Evolutionary conservation across 2,888 invertebrate species (phyloP), one percentile per base, ranked within the genome.

Genomic region (Strigamia maritima): DNA sequence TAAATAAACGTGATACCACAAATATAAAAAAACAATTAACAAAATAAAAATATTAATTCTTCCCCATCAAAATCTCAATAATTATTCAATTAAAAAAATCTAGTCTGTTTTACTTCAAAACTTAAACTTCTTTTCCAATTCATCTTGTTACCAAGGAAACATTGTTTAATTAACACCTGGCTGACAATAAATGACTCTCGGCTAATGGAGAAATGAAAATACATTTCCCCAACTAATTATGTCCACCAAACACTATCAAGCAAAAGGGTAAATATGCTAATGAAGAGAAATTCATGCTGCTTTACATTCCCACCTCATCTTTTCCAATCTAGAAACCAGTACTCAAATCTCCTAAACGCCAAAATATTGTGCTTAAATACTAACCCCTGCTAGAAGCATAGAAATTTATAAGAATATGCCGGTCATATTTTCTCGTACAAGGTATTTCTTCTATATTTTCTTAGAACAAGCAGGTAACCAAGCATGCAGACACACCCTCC

Each of bases 221-320:
- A 28, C 70, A 70, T 70, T 70, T 70, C 70, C 70, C 24, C 24
- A 70, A 26, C 70, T 70, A 70, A 70, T 70, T 70, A 70, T 28
- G 70, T 70, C 24, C 26, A 70, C 2, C 12, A n/a, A 26, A 70
- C 70, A 26, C 16, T 26, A 65, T 65, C 65, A 24, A 60, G 65
- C 2, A 26, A 26, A 65, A 14, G 26, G 28, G 65, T 16, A 65
- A 54, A 19, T 7, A 22, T 54, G n/a, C 14, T 70, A 70, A 70
- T 70, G 70, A 70, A 70, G 70, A 70, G 28, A 70, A 28, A 28
- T 4, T 70, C 28, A 14, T 26, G 28, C 26, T 26, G 12, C n/a
- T 70, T 70, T 28, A 28, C 70, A 70, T 24, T 28, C 14, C 14
- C 26, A 24, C 70, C 16, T 28, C 70, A 24, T 2, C 7, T n/a